Conservation (phyloP, 2,113 vertebrate species). For the Murina feae region DNA sequence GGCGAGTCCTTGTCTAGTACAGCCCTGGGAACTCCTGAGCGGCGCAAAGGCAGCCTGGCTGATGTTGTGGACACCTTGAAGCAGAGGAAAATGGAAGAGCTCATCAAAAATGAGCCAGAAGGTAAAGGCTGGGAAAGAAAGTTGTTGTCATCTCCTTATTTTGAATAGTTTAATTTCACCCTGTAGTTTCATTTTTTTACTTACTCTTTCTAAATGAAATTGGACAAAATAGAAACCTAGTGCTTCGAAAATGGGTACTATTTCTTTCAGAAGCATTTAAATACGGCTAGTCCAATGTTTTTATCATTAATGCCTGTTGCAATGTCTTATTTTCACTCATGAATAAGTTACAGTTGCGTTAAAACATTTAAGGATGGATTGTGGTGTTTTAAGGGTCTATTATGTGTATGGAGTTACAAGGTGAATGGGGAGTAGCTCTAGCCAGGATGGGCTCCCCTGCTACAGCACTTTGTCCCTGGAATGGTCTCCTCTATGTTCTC, state of each 20-base stretch:
- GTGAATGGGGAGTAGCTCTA: background rate
- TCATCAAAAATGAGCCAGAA: constrained; percentile 99
- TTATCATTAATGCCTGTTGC: background rate
- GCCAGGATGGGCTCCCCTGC: background rate
- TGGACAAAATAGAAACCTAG: background rate
- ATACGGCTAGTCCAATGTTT: background rate
- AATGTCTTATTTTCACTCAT: background rate
- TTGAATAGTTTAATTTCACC: background rate
- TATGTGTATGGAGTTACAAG: background rate
- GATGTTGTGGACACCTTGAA: constrained; percentile 99
- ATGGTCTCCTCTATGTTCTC: background rate
- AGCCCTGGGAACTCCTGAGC: constrained; percentile 92
- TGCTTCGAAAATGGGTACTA: background rate
- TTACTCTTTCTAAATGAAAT: background rate
- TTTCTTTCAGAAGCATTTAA: background rate
- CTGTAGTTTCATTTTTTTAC: constrained; percentile 8
- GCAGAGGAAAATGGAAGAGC: constrained; percentile 99
- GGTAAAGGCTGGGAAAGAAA: constrained; percentile 83
- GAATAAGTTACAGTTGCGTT: background rate
- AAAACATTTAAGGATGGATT: background rate
- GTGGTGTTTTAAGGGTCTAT: background rate
- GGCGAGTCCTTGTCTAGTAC: constrained; percentile 88
- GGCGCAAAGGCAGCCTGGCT: constrained; percentile 97
- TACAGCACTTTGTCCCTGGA: background rate
- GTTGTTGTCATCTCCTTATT: background rate